Evolutionary conservation across 2,797 vertebrate genomes (phyloP).

Genomic region (Characodon lateralis): DNA sequence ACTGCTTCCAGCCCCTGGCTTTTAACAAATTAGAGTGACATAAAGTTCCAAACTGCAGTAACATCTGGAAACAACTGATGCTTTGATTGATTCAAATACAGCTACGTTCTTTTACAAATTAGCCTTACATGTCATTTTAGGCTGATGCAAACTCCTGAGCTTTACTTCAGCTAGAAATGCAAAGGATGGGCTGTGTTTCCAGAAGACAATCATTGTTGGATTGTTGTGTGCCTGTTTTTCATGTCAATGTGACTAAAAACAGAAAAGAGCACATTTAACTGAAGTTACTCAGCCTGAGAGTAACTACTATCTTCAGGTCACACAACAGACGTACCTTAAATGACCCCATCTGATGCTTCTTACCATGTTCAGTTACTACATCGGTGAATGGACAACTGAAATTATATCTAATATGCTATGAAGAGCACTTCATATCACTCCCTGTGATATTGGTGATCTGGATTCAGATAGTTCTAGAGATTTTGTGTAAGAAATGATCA

Average conservation of each 20-base stretch:
- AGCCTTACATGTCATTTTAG: background rate
- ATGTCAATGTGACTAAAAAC: background rate
- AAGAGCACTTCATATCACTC: too few relatives aligned
- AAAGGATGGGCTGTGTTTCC: background rate
- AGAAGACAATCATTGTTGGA: background rate
- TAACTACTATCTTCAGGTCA: background rate
- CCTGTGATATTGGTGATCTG: too few relatives aligned
- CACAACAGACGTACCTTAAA: background rate
- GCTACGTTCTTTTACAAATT: background rate
- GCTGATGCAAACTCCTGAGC: conserved; percentile 10
- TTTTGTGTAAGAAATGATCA: too few relatives aligned
- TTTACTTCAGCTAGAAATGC: background rate
- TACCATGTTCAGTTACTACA: background rate
- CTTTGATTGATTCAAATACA: background rate
- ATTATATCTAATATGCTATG: too few relatives aligned
- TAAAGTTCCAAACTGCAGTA: background rate
- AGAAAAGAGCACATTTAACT: background rate
- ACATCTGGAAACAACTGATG: background rate
- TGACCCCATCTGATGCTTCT: background rate
- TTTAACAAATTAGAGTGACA: conserved; percentile 41
- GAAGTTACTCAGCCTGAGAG: background rate
- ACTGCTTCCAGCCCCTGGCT: conserved; percentile 25
- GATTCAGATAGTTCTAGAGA: too few relatives aligned
- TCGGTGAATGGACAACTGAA: background rate
- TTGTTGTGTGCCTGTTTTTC: background rate